Percentiles rank a stretch among this genome's conserved stretches.
These are phyloP conservation scores for Sebastes minor DNA, from an alignment of 2,797 vertebrate species.

Conservation along the genomic window DNA sequence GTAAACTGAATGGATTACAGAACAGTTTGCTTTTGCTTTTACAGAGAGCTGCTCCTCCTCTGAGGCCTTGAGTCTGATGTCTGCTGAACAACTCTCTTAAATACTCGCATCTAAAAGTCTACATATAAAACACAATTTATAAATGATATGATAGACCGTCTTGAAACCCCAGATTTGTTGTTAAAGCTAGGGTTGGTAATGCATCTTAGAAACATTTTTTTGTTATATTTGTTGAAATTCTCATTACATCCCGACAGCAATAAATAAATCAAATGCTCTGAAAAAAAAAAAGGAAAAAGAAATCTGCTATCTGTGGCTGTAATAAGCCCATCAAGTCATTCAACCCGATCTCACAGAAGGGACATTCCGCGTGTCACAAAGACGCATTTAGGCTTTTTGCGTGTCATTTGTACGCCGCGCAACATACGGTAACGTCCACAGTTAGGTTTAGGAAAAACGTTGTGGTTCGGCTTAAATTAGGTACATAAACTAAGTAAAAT, in stretches of 20 bases:
- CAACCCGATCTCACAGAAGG: too few relatives aligned
- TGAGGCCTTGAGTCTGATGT: background rate
- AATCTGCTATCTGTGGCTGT: too few relatives aligned
- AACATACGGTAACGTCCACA: background rate
- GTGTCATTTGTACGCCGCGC: too few relatives aligned
- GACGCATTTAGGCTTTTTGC: too few relatives aligned
- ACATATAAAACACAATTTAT: background rate
- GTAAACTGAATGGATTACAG: background rate
- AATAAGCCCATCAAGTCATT: too few relatives aligned
- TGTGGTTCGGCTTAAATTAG: background rate
- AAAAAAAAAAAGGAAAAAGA: too few relatives aligned
- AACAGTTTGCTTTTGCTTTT: background rate
- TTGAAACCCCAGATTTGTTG: background rate
- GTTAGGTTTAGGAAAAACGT: background rate
- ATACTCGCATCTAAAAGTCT: background rate
- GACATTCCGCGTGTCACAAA: fast-evolving
- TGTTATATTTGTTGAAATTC: too few relatives aligned
- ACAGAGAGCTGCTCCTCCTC: background rate
- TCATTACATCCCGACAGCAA: too few relatives aligned
- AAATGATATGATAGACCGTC: background rate
- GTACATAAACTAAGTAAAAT: background rate
- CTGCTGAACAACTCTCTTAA: background rate
- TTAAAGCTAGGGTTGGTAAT: background rate
- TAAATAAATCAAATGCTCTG: too few relatives aligned
- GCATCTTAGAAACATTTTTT: background rate